Evolutionary conservation across 2,888 invertebrate genomes (phyloP).

Genomic region (Magallana nippona): DNA sequence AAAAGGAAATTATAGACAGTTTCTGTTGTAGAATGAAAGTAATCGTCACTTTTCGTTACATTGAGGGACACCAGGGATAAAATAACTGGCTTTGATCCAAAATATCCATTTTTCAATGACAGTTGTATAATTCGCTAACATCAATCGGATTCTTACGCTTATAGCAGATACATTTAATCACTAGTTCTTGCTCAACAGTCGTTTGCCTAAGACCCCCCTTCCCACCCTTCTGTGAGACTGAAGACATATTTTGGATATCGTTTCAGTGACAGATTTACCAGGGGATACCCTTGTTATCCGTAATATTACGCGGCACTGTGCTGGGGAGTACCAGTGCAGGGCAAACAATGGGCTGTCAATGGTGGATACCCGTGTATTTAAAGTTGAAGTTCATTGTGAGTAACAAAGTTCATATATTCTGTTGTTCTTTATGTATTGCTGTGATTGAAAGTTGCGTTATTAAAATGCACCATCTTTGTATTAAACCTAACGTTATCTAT

Average conservation of each 20-base stretch:
- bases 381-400: conserved; percentile 94
- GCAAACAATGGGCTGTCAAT: conserved; percentile 95
- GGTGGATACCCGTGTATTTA: conserved; percentile 92
- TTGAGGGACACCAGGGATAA: not conserved
- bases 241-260: too few relatives aligned
- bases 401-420: conserved; percentile 68
- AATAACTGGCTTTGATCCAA: not conserved
- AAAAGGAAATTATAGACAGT: not conserved
- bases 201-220: too few relatives aligned
- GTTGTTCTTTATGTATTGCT: too few relatives aligned
- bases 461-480: too few relatives aligned
- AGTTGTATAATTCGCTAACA: not conserved
- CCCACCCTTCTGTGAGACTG: too few relatives aligned
- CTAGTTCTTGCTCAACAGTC: not conserved
- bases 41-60: not conserved
- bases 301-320: conserved; percentile 91
- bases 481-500: too few relatives aligned
- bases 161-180: not conserved
- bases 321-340: conserved; percentile 95
- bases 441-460: too few relatives aligned
- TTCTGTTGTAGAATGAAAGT: not conserved
- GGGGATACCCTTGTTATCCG: conserved; percentile 88
- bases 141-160: not conserved
- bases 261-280: conserved; percentile 43
- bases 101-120: not conserved